A percentile compares a stretch with the other conserved stretches of the same genome.
phyloP scores from a whole-genome alignment of 2,113 vertebrate genomes.

The Poecilia latipinna region DNA sequence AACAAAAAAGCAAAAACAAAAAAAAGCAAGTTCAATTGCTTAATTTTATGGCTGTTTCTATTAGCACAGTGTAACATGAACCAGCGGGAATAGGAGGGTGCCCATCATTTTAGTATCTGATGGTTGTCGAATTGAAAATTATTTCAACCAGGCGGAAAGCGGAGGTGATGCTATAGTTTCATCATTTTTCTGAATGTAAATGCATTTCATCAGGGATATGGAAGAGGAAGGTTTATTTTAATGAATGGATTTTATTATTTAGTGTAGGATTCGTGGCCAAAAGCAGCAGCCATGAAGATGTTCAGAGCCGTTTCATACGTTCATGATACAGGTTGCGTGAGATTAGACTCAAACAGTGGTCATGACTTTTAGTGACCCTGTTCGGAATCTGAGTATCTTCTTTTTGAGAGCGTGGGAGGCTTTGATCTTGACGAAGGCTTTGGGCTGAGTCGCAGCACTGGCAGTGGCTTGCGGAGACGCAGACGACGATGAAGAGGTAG shows the following conservation, averaged over 20 bases:
- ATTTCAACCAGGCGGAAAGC: slow-evolving; percentile 21
- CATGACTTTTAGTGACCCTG: slow-evolving; percentile 93
- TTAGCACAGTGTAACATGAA: slow-evolving; percentile 25
- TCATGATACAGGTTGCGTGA: neutral
- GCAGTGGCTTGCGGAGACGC: slow-evolving; percentile 67
- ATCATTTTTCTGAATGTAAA: slow-evolving; percentile 5
- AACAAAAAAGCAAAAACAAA: neutral
- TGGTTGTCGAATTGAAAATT: slow-evolving; percentile 13
- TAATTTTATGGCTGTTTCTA: neutral
- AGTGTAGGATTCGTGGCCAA: neutral
- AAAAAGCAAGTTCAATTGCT: slow-evolving; percentile 11
- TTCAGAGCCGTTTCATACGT: neutral
- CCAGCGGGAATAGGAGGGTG: slow-evolving; percentile 18
- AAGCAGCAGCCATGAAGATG: neutral
- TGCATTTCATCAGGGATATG: slow-evolving; percentile 11
- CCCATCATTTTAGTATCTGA: slow-evolving; percentile 16
- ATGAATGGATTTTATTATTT: slow-evolving; percentile 5
- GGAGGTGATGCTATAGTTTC: slow-evolving; percentile 20
- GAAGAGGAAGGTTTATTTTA: slow-evolving; percentile 45
- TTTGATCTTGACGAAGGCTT: slow-evolving; percentile 91
- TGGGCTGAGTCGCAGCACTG: slow-evolving; percentile 72
- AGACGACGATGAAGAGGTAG: slow-evolving; percentile 75
- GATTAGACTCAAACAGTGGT: slow-evolving; percentile 85
- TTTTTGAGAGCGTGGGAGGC: slow-evolving; percentile 93
- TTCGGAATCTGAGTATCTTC: slow-evolving; percentile 91